phyloP scores from a whole-genome alignment of 2,113 vertebrate species.

The Orycteropus afer region DNA sequence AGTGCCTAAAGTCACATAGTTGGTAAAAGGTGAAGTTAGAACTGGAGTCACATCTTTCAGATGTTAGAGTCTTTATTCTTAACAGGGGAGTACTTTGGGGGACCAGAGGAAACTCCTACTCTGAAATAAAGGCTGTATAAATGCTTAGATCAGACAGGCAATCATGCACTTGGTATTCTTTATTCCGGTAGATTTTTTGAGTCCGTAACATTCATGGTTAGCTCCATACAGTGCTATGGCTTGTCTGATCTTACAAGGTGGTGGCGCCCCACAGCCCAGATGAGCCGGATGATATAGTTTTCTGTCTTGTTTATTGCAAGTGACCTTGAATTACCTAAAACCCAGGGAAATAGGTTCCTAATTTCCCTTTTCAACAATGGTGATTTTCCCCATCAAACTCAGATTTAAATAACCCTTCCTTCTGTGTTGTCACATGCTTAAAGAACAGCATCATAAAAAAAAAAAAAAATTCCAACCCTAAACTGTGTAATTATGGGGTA shows the following conservation, averaged over 20 bases:
- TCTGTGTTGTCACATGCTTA: constrained; percentile 57
- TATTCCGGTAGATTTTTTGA: background rate
- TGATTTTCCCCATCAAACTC: background rate
- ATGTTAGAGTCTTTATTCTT: background rate
- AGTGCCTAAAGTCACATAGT: background rate
- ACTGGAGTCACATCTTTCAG: background rate
- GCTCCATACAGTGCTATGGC: background rate
- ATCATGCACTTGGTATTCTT: background rate
- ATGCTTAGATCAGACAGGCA: background rate
- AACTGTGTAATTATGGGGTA: constrained; percentile 63
- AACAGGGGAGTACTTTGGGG: background rate
- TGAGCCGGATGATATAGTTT: background rate
- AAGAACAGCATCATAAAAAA: constrained; percentile 61
- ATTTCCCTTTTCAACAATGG: constrained; percentile 61
- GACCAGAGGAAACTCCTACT: background rate
- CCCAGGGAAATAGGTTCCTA: constrained; percentile 61
- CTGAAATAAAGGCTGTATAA: background rate
- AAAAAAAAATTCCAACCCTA: constrained; percentile 37
- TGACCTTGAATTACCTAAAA: constrained; percentile 73
- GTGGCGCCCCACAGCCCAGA: background rate
- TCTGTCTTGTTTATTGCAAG: constrained; percentile 50
- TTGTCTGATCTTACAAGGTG: background rate
- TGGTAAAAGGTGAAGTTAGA: background rate
- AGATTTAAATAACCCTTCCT: constrained; percentile 74
- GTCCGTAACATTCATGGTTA: background rate